Evolutionary conservation across 2,888 invertebrate species (phyloP), one percentile per base, ranked within the genome.

Genomic region (Tupiocoris notatus): DNA sequence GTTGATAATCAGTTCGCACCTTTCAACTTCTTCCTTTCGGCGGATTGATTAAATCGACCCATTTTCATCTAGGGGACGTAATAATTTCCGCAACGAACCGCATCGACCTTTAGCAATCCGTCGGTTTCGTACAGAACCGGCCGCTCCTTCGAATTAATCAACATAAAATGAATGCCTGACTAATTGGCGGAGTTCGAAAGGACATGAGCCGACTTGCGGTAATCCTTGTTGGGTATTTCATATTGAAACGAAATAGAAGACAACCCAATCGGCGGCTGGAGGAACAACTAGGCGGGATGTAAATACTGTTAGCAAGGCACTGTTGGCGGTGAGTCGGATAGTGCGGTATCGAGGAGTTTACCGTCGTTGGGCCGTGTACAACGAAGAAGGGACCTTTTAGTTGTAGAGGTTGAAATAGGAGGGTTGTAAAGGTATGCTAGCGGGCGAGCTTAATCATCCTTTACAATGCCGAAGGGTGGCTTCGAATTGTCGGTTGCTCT

Each of bases 371-470:
- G 39, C 39, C 3, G 3, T 39, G 39, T 39, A 39, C 6, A 39
- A 39, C n/a, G n/a, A n/a, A n/a, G n/a, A n/a, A n/a, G n/a, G n/a
- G n/a, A n/a, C n/a, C n/a, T n/a, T n/a, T n/a, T n/a, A n/a, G n/a
- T n/a, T 16, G n/a, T 65, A 65, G 65, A 17, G 39, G 65, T 25
- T 23, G 65, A 22, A 39, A 39, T 39, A 39, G 6, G 12, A 39
- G 39, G 39, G 39, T 39, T 39, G 39, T 12, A 3, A 39, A 12
- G 39, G 39, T 12, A 39, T 7, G 39, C 39, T 3, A 9, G 59
- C 54, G 73, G 24, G 25, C 9, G 62, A 73, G 73, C 73, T 73
- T 73, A 73, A 73, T 73, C 73, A 63, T 73, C 73, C 73, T 22
- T 73, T 21, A 73, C 73, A 73, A 73, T 73, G 56, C 62, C 56